A percentile compares a stretch with the other conserved stretches of the same genome.
Conservation (phyloP, 2,888 invertebrate genomes). For the Andrena flavipes region DNA sequence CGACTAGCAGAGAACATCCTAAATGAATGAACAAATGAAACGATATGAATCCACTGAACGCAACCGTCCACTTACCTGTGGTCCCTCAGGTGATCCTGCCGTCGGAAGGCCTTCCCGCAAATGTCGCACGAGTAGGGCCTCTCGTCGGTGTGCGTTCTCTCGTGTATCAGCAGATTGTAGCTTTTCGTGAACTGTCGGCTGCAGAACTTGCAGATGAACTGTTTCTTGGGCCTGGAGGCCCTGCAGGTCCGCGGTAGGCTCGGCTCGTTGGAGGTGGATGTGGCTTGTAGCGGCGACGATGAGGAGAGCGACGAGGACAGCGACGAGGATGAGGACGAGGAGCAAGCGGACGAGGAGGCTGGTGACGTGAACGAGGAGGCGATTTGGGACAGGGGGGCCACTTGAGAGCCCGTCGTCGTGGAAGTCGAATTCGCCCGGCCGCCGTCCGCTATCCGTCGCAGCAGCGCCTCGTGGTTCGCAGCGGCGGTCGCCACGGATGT, state of each 20-base stretch:
- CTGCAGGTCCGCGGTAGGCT: conserved; percentile 78
- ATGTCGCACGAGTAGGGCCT: conserved; percentile 98
- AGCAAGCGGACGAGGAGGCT: conserved; percentile 60
- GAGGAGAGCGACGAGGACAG: conserved; percentile 65
- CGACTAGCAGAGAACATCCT: too few relatives aligned
- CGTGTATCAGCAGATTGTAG: conserved; percentile 99
- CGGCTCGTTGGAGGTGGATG: conserved; percentile 73
- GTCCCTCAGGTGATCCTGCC: conserved; percentile 98
- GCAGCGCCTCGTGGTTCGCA: conserved; percentile 75
- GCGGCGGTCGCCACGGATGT: conserved; percentile 68
- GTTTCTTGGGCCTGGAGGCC: conserved; percentile 90
- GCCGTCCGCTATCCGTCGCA: conserved; percentile 79
- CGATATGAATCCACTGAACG: not conserved
- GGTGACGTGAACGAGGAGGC: conserved; percentile 60
- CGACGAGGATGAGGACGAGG: conserved; percentile 66
- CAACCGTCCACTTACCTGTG: conserved; percentile 90
- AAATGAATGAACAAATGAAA: conserved; percentile 20
- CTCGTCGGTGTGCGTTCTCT: conserved; percentile 98
- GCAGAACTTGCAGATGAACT: conserved; percentile 99
- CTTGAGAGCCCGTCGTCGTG: conserved; percentile 23
- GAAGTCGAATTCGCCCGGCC: conserved; percentile 41
- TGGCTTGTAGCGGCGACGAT: conserved; percentile 70
- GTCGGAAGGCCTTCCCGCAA: conserved; percentile 98
- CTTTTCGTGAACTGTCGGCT: conserved; percentile 98
- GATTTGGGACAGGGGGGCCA: conserved; percentile 34